These are phyloP conservation scores for Spizaetus ornatus DNA, from an alignment of 2,113 vertebrate species.

Conservation along the genomic window DNA sequence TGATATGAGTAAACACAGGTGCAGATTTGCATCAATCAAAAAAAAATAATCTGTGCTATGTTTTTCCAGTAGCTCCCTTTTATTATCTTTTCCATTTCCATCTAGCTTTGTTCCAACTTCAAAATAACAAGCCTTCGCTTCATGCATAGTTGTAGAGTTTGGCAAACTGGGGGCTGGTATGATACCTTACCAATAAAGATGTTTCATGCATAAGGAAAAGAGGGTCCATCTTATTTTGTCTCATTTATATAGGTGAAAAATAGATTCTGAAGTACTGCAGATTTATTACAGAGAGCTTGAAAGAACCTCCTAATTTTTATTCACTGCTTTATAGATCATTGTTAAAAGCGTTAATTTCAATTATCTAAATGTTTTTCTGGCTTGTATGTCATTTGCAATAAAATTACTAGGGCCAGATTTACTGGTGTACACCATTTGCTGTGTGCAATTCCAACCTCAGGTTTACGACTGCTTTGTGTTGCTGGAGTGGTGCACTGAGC, in stretches of 20 bases:
- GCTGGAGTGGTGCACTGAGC: not conserved
- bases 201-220: not conserved
- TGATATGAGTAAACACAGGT: not conserved
- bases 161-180: not conserved
- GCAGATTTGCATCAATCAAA: not conserved
- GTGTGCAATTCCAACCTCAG: not conserved
- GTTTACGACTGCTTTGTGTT: conserved; percentile 8
- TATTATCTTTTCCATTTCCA: not conserved
- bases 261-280: not conserved
- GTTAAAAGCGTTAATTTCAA: conserved; percentile 50
- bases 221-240: not conserved
- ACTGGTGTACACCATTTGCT: not conserved
- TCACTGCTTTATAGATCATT: not conserved
- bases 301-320: not conserved
- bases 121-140: not conserved
- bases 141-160: not conserved
- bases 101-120: not conserved
- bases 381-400: conserved; percentile 12
- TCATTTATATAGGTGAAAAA: not conserved
- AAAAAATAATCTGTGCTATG: not conserved
- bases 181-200: not conserved
- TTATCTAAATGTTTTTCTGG: conserved; percentile 42
- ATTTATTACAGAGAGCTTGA: not conserved
- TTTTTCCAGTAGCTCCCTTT: not conserved
- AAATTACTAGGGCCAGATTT: conserved; percentile 28